Base-by-base conservation (phyloP, 2,888 invertebrate genomes). In the Coenonympha glycerion region DNA sequence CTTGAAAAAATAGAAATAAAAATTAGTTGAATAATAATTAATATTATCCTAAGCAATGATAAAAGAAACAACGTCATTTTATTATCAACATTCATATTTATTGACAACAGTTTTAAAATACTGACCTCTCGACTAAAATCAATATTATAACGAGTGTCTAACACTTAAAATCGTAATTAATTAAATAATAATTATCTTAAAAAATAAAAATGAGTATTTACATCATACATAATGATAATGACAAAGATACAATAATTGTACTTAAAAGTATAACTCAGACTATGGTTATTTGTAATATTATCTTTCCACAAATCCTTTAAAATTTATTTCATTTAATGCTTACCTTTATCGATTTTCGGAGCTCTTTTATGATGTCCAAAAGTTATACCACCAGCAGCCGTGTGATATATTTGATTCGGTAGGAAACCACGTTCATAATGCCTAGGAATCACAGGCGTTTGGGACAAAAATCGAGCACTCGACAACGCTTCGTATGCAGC, bases 361-460 rank as follows among this genome's bases (percentile, higher is more conserved):
- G 78, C 68, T 59, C 86, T 71, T 67, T 86, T 87, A 52, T 78
- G 77, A 55, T 86, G 86, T n/a, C 83, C 84, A 53, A 65, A 87
- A 3, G 82, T 78, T 8, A 83, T 65, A 5, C 85, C 86, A 3
- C 88, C 88, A 0, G 69, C 73, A 0, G 73, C 81, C 0, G 87
- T 87, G 15, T 85, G 81, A 47, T 83, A 87, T 76, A 87, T 81
- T 61, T 88, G 87, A 54, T 88, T 88, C 1, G 88, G 88, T 4
- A 86, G 66, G 55, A 88, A 88, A 1, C 88, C 88, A 60, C 81
- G 63, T 55, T 88, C 87, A 39, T 69, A 81, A 55, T 81, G 75
- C 46, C 78, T 71, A 1, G 83, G 79, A 6, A 63, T 44, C 3
- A 65, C 53, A 2, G 68, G 62, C 1, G 66, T 54, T 47, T 59